phyloP scores from a whole-genome alignment of 2,888 invertebrate species.

The Polydesmus complanatus region DNA sequence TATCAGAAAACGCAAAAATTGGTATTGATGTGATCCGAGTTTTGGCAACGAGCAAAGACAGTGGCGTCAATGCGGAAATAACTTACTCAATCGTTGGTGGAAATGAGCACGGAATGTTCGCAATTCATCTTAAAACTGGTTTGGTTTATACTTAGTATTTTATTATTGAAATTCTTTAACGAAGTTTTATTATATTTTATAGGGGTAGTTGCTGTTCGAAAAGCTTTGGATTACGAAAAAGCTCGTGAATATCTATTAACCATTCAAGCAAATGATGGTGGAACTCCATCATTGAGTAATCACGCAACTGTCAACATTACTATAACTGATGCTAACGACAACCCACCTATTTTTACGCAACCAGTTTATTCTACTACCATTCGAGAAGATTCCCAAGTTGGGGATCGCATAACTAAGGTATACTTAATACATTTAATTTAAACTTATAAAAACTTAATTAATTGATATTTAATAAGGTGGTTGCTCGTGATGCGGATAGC shows the following conservation, averaged over 20 bases:
- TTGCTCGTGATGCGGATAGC: slow-evolving; percentile 73
- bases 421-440: slow-evolving; percentile 16
- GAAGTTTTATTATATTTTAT: slow-evolving; percentile 7
- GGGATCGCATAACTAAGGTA: slow-evolving; percentile 52
- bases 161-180: neutral
- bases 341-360: slow-evolving; percentile 65
- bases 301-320: slow-evolving; percentile 75
- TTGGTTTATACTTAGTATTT: neutral
- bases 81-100: slow-evolving; percentile 74
- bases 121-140: slow-evolving; percentile 51
- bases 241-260: slow-evolving; percentile 73
- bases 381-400: slow-evolving; percentile 60
- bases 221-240: slow-evolving; percentile 73
- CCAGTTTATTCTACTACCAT: slow-evolving; percentile 59
- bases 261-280: slow-evolving; percentile 79
- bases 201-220: slow-evolving; percentile 61
- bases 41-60: slow-evolving; percentile 79
- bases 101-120: slow-evolving; percentile 74
- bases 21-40: slow-evolving; percentile 71
- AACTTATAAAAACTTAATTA: neutral
- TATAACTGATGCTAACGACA: slow-evolving; percentile 73
- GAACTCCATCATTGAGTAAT: slow-evolving; percentile 74
- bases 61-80: slow-evolving; percentile 85
- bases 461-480: slow-evolving; percentile 39
- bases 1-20: slow-evolving; percentile 57